Conservation (phyloP, 1,140 invertebrate genomes). For the Tribolium castaneum region DNA sequence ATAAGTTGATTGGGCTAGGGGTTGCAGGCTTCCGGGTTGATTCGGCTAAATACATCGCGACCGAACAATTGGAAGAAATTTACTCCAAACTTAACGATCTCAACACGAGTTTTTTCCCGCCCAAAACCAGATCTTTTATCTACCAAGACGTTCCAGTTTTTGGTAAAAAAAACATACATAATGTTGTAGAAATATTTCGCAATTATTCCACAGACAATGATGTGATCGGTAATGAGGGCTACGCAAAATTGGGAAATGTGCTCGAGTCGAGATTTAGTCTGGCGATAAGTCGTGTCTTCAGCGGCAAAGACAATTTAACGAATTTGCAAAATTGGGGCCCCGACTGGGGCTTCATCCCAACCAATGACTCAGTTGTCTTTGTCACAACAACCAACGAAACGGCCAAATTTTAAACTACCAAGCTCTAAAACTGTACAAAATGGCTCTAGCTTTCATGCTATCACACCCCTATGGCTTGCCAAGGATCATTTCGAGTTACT, state of each 20-base stretch:
- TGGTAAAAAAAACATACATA: constrained; percentile 64
- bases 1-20: constrained; percentile 77
- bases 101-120: constrained; percentile 70
- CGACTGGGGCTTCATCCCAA: constrained; percentile 68
- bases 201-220: constrained; percentile 25
- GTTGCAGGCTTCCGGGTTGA: constrained; percentile 82
- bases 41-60: constrained; percentile 87
- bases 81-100: constrained; percentile 71
- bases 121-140: constrained; percentile 72
- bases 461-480: constrained; percentile 83
- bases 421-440: constrained; percentile 70
- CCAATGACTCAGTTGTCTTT: constrained; percentile 69
- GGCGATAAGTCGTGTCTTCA: constrained; percentile 70
- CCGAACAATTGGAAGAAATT: constrained; percentile 74
- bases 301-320: constrained; percentile 62
- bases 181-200: constrained; percentile 66
- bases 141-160: constrained; percentile 87
- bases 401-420: constrained; percentile 70
- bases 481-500: constrained; percentile 82
- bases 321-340: constrained; percentile 61
- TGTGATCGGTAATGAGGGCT: no score
- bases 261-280: constrained; percentile 80
- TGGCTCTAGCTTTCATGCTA: constrained; percentile 84
- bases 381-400: constrained; percentile 69
- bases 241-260: constrained; percentile 75